Evolutionary conservation across 2,113 vertebrate genomes (phyloP).

Genomic region (Dasypus novemcinctus): DNA sequence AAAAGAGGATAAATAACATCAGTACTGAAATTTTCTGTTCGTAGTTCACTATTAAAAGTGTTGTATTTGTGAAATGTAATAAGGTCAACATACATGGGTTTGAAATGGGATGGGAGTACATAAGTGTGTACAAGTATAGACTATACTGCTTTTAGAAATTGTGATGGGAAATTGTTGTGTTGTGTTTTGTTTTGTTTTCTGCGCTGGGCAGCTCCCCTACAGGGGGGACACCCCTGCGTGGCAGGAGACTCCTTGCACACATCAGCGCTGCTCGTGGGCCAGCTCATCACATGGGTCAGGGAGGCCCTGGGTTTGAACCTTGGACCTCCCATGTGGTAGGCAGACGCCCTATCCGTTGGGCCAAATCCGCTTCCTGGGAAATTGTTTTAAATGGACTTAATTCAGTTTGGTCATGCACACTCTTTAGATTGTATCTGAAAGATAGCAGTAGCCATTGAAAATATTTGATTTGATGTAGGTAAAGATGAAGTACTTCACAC

Average conservation of each 20-base stretch:
- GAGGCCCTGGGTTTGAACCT: no score
- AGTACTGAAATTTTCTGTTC: neutral
- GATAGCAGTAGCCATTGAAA: neutral
- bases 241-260: no score
- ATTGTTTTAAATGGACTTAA: neutral
- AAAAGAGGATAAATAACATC: neutral
- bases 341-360: no score
- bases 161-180: neutral
- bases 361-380: no score
- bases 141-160: neutral
- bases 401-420: neutral
- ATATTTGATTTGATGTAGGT: neutral
- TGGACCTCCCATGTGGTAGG: no score
- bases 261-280: no score
- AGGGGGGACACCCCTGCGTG: no score
- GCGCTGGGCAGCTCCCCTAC: neutral
- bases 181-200: neutral
- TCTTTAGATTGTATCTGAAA: neutral
- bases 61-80: neutral
- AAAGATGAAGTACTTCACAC: neutral
- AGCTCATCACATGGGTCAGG: no score
- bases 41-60: neutral
- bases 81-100: neutral
- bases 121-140: neutral
- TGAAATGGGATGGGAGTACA: neutral